Conservation (phyloP, 2,797 vertebrate genomes). For the Thunnus albacares region DNA sequence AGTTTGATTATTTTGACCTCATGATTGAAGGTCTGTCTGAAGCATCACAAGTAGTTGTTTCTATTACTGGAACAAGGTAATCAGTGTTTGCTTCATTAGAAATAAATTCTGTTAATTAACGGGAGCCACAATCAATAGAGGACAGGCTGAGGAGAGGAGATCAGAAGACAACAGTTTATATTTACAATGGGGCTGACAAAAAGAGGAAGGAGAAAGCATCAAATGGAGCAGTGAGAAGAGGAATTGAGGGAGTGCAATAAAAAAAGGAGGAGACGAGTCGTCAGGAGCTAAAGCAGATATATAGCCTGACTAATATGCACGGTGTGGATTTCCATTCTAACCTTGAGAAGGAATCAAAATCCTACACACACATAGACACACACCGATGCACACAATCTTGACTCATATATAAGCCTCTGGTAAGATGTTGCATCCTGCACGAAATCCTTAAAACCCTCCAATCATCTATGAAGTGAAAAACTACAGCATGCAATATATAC, state of each 20-base stretch:
- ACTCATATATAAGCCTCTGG: constrained; percentile 44
- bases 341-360: constrained; percentile 55
- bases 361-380: constrained; percentile 9
- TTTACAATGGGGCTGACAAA: constrained; percentile 42
- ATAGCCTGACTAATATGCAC: constrained; percentile 48
- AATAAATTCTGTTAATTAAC: constrained; percentile 65
- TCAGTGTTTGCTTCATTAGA: constrained; percentile 64
- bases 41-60: constrained; percentile 15
- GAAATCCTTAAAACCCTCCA: constrained; percentile 40
- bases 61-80: constrained; percentile 47
- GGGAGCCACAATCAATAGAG: constrained; percentile 41
- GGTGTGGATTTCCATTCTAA: constrained; percentile 53
- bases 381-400: constrained; percentile 22
- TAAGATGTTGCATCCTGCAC: constrained; percentile 47
- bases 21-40: constrained; percentile 23
- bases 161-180: constrained; percentile 12
- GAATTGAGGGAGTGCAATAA: constrained; percentile 28
- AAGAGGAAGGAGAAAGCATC: constrained; percentile 18
- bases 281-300: constrained; percentile 36
- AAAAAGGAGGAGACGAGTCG: constrained; percentile 3
- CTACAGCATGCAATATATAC: constrained; percentile 1
- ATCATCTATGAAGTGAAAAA: constrained; percentile 12
- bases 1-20: constrained; percentile 43
- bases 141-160: constrained; percentile 4
- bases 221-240: constrained; percentile 7